Conservation (phyloP, 2,888 invertebrate species). For the Cyrtodaria siliqua region DNA sequence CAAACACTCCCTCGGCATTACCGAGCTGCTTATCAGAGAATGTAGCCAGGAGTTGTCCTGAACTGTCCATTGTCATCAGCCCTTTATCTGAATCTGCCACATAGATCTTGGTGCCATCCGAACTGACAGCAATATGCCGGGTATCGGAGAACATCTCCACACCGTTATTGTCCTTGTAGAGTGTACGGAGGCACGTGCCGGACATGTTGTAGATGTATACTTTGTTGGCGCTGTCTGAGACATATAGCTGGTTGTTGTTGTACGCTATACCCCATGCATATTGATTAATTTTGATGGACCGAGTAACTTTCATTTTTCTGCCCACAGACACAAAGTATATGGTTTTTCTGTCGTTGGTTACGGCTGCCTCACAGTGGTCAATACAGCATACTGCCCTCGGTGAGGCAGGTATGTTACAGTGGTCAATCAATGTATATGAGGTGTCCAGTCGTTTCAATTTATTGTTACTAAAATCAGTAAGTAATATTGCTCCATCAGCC, state of each 20-base stretch:
- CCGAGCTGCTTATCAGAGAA: not conserved
- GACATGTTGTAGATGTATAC: slow-evolving; percentile 14
- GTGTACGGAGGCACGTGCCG: not conserved
- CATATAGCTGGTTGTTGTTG: not conserved
- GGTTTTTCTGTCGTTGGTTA: not conserved
- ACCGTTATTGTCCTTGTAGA: not conserved
- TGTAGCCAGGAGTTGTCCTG: slow-evolving; percentile 8
- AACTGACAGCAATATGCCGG: not conserved
- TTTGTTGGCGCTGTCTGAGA: not conserved
- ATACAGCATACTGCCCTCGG: too few relatives aligned
- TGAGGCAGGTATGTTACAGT: slow-evolving; percentile 1
- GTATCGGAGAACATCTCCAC: too few relatives aligned
- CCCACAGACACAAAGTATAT: slow-evolving; percentile 20
- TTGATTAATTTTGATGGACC: not conserved
- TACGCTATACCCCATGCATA: slow-evolving; percentile 6
- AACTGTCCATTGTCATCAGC: slow-evolving; percentile 1
- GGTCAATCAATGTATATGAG: not conserved
- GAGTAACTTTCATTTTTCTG: not conserved
- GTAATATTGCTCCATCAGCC: slow-evolving; percentile 2
- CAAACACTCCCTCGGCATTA: not conserved
- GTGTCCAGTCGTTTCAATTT: slow-evolving; percentile 19
- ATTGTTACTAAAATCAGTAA: slow-evolving; percentile 7
- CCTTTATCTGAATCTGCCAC: too few relatives aligned
- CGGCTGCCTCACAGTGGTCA: slow-evolving; percentile 7
- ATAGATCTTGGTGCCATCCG: not conserved